phyloP scores from a whole-genome alignment of 2,888 invertebrate species.

The Sinotaia quadrata region DNA sequence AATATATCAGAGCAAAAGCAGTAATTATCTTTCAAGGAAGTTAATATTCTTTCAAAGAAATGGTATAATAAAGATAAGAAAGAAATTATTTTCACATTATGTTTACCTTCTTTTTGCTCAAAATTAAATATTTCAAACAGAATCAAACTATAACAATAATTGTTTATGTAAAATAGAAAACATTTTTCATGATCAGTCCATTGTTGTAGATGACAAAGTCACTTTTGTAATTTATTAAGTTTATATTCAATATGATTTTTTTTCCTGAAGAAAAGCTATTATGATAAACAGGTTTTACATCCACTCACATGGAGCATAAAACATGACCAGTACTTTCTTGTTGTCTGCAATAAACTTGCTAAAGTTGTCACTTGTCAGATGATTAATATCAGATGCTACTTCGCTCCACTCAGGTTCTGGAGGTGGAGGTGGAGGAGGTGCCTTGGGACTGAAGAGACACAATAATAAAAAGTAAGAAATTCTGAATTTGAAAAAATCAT shows the following conservation, averaged over 20 bases:
- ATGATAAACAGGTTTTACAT: background rate
- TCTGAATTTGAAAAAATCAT: no score
- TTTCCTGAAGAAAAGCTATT: no score
- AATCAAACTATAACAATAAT: no score
- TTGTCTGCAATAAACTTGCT: conserved; percentile 76
- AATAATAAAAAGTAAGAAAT: background rate
- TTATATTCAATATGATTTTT: background rate
- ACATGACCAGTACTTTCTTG: conserved; percentile 76
- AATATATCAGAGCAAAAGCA: no score
- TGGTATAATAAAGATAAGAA: no score
- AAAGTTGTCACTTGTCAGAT: conserved; percentile 82
- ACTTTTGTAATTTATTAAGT: background rate
- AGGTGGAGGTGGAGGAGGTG: conserved; percentile 85
- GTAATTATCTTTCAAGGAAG: no score
- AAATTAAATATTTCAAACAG: no score
- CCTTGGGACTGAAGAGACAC: conserved; percentile 76
- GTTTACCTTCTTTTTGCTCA: no score
- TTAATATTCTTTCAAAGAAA: no score
- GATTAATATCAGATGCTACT: conserved; percentile 82
- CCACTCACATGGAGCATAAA: conserved; percentile 72
- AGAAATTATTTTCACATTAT: no score
- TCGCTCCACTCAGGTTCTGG: conserved; percentile 86
- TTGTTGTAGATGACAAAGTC: background rate
- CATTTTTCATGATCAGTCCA: no score
- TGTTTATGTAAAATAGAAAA: no score